Evolutionary conservation across 2,797 vertebrate genomes (phyloP).

Genomic region (Pterois miles): DNA sequence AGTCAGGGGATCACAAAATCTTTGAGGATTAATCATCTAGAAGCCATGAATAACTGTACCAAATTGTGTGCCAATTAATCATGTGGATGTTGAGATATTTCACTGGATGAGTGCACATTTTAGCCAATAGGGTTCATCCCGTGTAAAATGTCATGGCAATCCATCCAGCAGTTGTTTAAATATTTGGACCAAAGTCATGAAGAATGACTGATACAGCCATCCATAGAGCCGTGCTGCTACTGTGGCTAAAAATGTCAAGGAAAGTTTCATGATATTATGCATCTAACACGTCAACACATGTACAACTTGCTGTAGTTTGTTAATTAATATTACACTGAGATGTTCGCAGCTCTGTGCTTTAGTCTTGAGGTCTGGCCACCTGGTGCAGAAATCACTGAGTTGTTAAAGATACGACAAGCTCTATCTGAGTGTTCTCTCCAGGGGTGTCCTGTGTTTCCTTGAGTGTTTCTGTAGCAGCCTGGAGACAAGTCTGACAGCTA

Average conservation of each 20-base stretch:
- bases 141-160: too few species aligned
- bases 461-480: slow-evolving; percentile 45
- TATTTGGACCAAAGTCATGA: neutral
- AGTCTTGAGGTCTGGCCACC: slow-evolving; percentile 38
- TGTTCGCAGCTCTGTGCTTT: slow-evolving; percentile 11
- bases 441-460: slow-evolving; percentile 29
- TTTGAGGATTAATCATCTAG: neutral
- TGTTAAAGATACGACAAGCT: slow-evolving; percentile 50
- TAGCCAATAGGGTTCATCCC: neutral
- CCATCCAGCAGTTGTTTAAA: neutral
- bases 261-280: neutral
- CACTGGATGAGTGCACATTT: neutral
- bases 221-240: neutral
- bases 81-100: neutral
- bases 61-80: neutral
- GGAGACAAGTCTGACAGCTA: slow-evolving; percentile 55
- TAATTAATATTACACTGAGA: slow-evolving; percentile 48
- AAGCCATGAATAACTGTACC: neutral
- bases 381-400: slow-evolving; percentile 45
- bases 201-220: neutral
- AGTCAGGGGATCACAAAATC: neutral
- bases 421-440: slow-evolving; percentile 46
- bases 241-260: neutral
- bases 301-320: neutral
- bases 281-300: neutral